Conservation (phyloP, 2,888 invertebrate species). For the Neria commutata region DNA sequence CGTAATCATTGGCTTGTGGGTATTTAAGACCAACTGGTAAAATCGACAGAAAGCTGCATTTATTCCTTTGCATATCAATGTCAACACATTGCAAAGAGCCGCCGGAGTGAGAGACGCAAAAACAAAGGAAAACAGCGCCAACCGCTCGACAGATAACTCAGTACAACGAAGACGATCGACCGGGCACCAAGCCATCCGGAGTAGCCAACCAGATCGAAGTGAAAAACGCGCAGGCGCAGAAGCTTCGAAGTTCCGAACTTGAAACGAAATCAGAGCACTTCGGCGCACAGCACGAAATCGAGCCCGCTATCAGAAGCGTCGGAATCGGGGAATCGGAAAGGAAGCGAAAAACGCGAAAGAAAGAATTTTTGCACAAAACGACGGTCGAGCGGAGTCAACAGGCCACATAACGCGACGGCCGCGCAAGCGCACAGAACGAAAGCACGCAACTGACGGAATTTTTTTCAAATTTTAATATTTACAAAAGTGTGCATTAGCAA, state of each 20-base stretch:
- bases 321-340: slow-evolving; percentile 11
- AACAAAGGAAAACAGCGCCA: slow-evolving; percentile 6
- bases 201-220: slow-evolving; percentile 18
- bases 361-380: slow-evolving; percentile 45
- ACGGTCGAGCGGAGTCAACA: slow-evolving; percentile 33
- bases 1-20: slow-evolving; percentile 24
- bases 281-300: slow-evolving; percentile 1
- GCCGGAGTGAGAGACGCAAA: too few species aligned
- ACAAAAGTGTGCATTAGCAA: background rate
- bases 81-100: too few species aligned
- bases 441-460: slow-evolving; percentile 27
- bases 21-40: slow-evolving; percentile 10
- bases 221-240: slow-evolving; percentile 27
- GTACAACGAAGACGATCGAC: slow-evolving; percentile 19
- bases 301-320: too few species aligned
- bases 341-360: slow-evolving; percentile 25
- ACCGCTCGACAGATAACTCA: slow-evolving; percentile 9
- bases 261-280: slow-evolving; percentile 13
- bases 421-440: slow-evolving; percentile 55
- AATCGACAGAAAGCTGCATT: slow-evolving; percentile 1
- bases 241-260: slow-evolving; percentile 17
- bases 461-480: slow-evolving; percentile 1
- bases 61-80: slow-evolving; percentile 29
- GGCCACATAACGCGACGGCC: slow-evolving; percentile 51
- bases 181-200: slow-evolving; percentile 8